These are phyloP conservation scores for Cetonia aurata DNA, from an alignment of 2,888 invertebrate genomes.

Conservation along the genomic window DNA sequence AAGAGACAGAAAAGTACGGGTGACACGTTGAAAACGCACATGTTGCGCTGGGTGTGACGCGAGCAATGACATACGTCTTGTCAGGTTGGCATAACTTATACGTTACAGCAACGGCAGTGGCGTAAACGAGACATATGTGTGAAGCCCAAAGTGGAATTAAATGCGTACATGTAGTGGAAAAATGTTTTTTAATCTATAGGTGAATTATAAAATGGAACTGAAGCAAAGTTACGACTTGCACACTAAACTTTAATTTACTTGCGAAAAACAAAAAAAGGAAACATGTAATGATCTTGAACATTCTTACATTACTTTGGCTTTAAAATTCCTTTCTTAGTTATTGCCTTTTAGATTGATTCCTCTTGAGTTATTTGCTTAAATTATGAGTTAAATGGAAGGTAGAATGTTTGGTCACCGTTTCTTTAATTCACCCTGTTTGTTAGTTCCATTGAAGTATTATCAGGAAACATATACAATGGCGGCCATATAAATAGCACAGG, in stretches of 20 bases:
- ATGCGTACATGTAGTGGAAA: conserved; percentile 14
- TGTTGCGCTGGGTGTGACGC: conserved; percentile 59
- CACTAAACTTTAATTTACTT: neutral
- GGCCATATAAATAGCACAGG: no score
- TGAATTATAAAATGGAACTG: neutral
- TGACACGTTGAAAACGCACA: conserved; percentile 47
- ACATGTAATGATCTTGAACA: neutral
- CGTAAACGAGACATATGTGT: conserved; percentile 43
- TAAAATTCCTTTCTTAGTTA: no score
- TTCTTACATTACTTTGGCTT: neutral
- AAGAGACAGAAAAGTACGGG: conserved; percentile 30
- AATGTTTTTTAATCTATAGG: conserved; percentile 24
- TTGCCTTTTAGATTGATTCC: no score
- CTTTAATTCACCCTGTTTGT: no score
- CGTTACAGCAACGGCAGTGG: conserved; percentile 47
- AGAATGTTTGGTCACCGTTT: no score
- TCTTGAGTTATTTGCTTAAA: no score
- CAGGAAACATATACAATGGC: no score
- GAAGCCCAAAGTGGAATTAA: conserved; percentile 35
- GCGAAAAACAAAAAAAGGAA: neutral
- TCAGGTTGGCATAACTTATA: conserved; percentile 55
- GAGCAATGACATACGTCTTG: conserved; percentile 61
- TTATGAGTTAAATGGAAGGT: no score
- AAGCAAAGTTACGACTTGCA: conserved; percentile 9
- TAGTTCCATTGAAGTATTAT: no score